Percentiles rank a stretch among this genome's conserved stretches.
Conservation (phyloP, 53 echinoderm and acorn worm genomes). For the Apostichopus leukothele region DNA sequence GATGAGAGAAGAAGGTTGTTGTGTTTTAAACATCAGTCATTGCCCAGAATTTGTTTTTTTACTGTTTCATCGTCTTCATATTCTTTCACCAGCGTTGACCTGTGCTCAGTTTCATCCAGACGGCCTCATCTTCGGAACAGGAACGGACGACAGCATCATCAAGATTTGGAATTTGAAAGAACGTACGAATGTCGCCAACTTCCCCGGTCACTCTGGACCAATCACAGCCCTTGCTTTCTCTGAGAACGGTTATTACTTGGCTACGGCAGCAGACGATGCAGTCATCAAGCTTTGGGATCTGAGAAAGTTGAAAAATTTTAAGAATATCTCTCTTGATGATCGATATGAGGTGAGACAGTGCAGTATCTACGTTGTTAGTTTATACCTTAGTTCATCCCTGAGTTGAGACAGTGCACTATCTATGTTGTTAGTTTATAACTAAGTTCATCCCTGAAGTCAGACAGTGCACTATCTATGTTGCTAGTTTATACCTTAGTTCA, state of each 20-base stretch:
- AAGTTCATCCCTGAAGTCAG: too few species aligned
- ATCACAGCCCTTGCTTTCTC: slow-evolving; percentile 98
- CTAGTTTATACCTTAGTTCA: too few species aligned
- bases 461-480: too few species aligned
- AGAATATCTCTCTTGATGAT: slow-evolving; percentile 93
- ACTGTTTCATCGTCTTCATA: too few species aligned
- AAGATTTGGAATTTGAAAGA: slow-evolving; percentile 99
- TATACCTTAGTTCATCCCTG: too few species aligned
- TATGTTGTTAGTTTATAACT: too few species aligned
- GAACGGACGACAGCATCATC: slow-evolving; percentile 97
- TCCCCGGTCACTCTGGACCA: slow-evolving; percentile 99
- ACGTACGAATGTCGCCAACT: slow-evolving; percentile 95
- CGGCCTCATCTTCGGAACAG: slow-evolving; percentile 98
- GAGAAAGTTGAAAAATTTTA: slow-evolving; percentile 97
- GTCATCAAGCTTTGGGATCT: slow-evolving; percentile 98
- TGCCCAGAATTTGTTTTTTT: too few species aligned
- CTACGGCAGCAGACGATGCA: slow-evolving; percentile 95
- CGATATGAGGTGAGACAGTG: slow-evolving; percentile 74
- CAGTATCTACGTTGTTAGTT: not conserved
- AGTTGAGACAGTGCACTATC: too few species aligned
- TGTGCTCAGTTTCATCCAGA: slow-evolving; percentile 99
- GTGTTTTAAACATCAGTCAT: too few species aligned
- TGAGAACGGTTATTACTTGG: slow-evolving; percentile 99
- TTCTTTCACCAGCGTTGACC: slow-evolving; percentile 67
- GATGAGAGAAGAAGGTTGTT: too few species aligned